Evolutionary conservation across 2,888 invertebrate species (phyloP).

Genomic region (Leptinotarsa rubiginosa): DNA sequence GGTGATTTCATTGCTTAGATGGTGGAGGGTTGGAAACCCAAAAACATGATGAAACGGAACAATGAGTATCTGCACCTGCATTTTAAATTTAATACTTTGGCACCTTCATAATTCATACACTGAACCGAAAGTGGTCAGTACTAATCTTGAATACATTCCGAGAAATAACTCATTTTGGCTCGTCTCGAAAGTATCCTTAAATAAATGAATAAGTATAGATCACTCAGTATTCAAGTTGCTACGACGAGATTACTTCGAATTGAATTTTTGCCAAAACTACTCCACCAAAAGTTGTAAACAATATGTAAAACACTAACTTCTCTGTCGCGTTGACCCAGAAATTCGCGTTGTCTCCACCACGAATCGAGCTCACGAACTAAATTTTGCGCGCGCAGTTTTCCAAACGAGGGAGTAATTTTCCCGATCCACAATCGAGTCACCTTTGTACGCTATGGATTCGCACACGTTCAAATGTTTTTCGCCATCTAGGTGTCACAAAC

Average conservation of each 20-base stretch:
- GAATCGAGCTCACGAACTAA: conserved; percentile 27
- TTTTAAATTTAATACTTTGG: too few relatives aligned
- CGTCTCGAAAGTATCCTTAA: too few relatives aligned
- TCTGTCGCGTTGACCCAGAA: conserved; percentile 7
- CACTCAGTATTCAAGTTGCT: neutral
- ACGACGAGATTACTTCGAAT: neutral
- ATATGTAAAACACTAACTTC: conserved; percentile 9
- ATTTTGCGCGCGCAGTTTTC: conserved; percentile 34
- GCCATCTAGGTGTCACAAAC: conserved; percentile 30
- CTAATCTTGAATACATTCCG: too few relatives aligned
- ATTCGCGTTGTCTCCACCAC: neutral
- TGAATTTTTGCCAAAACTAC: conserved; percentile 17
- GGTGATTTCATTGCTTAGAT: too few relatives aligned
- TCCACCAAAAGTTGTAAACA: conserved; percentile 13
- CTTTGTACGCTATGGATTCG: conserved; percentile 43
- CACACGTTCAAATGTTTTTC: conserved; percentile 41
- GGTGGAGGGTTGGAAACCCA: too few relatives aligned
- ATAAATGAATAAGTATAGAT: neutral
- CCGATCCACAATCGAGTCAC: conserved; percentile 43
- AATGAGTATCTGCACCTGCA: too few relatives aligned
- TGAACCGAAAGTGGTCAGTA: too few relatives aligned
- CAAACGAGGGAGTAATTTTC: conserved; percentile 41
- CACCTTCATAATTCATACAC: too few relatives aligned
- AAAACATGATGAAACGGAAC: too few relatives aligned
- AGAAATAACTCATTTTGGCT: too few relatives aligned